Percentiles rank a stretch among this genome's conserved stretches.
Evolutionary conservation across 2,113 vertebrate species (phyloP).

Genomic region (Podocnemis expansa): DNA sequence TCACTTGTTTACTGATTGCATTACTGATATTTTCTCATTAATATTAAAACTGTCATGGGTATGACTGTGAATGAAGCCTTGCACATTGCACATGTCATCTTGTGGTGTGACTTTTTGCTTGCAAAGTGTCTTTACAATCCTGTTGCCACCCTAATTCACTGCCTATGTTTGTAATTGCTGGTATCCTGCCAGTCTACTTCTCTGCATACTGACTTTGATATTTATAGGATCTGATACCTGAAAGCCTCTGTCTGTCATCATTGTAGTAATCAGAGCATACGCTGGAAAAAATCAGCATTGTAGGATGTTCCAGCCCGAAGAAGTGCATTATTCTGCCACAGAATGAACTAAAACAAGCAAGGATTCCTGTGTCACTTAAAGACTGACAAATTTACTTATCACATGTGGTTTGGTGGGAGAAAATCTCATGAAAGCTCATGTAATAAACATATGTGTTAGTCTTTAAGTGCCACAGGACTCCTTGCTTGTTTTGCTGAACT

Average conservation of each 20-base stretch:
- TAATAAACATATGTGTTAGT: no score
- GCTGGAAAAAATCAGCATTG: conserved; percentile 8
- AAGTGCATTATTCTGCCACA: neutral
- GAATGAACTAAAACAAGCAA: neutral
- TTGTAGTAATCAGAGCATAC: neutral
- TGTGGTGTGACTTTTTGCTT: neutral
- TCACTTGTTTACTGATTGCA: neutral
- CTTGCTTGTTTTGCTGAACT: no score
- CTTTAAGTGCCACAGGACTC: no score
- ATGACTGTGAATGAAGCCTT: neutral
- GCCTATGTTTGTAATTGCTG: neutral
- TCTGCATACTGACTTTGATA: neutral
- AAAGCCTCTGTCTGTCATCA: neutral
- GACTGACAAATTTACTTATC: no score
- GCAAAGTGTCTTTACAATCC: neutral
- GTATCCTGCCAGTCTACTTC: neutral
- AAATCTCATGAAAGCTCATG: no score
- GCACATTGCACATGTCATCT: neutral
- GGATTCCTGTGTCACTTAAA: no score
- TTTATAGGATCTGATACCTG: neutral
- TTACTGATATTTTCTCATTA: neutral
- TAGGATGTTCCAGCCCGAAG: neutral
- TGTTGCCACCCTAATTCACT: neutral
- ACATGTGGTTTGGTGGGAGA: no score
- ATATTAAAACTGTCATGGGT: neutral